phyloP scores from a whole-genome alignment of 2,888 invertebrate species.

The Phorcus lineatus region DNA sequence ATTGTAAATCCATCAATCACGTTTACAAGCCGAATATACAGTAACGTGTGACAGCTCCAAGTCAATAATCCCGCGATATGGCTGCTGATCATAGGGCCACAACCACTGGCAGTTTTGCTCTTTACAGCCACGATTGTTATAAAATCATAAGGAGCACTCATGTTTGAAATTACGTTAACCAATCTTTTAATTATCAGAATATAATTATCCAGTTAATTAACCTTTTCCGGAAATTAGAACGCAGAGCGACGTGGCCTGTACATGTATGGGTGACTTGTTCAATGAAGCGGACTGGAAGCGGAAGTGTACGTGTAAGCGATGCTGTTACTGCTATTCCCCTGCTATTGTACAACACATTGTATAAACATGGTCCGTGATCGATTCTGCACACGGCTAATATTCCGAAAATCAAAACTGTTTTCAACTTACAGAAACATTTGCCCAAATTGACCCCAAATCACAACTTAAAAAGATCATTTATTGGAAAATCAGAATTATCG shows the following conservation, averaged over 20 bases:
- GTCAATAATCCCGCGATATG: not conserved
- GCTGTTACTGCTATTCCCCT: too few relatives aligned
- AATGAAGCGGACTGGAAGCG: not conserved
- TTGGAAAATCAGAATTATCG: slow-evolving; percentile 25
- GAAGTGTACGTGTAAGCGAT: not conserved
- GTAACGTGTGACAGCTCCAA: not conserved
- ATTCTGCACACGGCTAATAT: not conserved
- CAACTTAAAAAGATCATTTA: slow-evolving; percentile 17
- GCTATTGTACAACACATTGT: too few relatives aligned
- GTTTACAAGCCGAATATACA: not conserved
- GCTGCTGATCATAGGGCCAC: too few relatives aligned
- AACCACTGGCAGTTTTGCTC: too few relatives aligned
- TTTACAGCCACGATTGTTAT: too few relatives aligned
- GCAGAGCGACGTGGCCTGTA: not conserved
- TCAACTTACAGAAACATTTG: slow-evolving; percentile 7
- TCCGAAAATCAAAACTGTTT: slow-evolving; percentile 4
- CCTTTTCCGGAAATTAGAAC: slow-evolving; percentile 12
- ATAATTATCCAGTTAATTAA: slow-evolving; percentile 18
- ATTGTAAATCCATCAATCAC: slow-evolving; percentile 7
- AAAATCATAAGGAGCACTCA: not conserved
- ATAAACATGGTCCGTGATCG: not conserved
- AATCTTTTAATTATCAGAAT: slow-evolving; percentile 21
- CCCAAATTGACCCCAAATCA: slow-evolving; percentile 11
- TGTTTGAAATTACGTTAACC: slow-evolving; percentile 14
- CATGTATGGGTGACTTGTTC: slow-evolving; percentile 1